Evolutionary conservation across 2,113 vertebrate genomes (phyloP).

Genomic region (Tyrannus savana): DNA sequence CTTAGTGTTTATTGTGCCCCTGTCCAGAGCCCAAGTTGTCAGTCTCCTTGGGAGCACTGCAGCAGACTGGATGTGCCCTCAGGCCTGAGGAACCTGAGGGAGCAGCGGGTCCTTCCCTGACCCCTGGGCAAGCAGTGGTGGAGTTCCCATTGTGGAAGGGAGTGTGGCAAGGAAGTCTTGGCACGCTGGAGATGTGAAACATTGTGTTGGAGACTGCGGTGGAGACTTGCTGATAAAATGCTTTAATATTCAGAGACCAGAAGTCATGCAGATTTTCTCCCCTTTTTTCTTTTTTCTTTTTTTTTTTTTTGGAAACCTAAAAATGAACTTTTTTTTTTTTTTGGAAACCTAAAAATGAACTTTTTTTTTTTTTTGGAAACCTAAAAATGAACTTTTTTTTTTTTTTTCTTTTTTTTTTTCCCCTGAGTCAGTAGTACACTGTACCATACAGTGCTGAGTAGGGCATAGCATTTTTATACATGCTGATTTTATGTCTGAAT

Average conservation of each 20-base stretch:
- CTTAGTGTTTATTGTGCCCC: neutral
- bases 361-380: neutral
- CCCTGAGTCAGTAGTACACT: neutral
- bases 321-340: neutral
- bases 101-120: rapidly evolving
- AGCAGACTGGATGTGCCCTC: neutral
- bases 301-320: neutral
- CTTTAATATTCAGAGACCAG: neutral
- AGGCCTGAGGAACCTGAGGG: neutral
- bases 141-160: rapidly evolving
- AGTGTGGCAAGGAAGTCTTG: neutral
- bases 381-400: neutral
- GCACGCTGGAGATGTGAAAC: neutral
- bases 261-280: neutral
- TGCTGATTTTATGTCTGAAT: constrained; percentile 55
- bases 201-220: neutral
- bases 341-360: neutral
- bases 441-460: constrained; percentile 9
- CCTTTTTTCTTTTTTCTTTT: too few species aligned
- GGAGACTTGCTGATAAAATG: neutral
- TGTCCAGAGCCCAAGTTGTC: neutral
- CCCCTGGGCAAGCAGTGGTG: rapidly evolving
- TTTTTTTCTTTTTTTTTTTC: neutral
- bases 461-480: constrained; percentile 53
- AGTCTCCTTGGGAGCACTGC: rapidly evolving